phyloP scores from a whole-genome alignment of 2,113 vertebrate genomes.

The Lophura nycthemera region DNA sequence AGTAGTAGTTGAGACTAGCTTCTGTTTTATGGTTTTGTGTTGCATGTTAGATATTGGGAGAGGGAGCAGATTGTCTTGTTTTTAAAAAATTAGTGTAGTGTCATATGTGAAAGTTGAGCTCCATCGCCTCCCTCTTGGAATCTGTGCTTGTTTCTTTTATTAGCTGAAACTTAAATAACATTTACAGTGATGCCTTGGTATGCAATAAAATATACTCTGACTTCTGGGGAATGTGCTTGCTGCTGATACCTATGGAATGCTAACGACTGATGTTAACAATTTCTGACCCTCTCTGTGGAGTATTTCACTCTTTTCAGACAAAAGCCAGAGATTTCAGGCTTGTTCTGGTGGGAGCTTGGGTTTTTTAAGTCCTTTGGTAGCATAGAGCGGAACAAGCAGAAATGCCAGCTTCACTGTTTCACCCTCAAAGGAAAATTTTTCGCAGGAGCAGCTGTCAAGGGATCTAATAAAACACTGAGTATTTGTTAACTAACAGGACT shows the following conservation, averaged over 20 bases:
- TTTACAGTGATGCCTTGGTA: background rate
- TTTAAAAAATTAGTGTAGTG: background rate
- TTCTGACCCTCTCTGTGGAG: background rate
- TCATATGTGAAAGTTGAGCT: conserved; percentile 10
- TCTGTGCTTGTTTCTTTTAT: conserved; percentile 7
- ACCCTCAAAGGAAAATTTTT: conserved; percentile 6
- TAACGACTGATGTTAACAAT: background rate
- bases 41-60: background rate
- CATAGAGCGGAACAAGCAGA: background rate
- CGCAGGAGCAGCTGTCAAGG: conserved; percentile 12
- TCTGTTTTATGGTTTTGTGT: background rate
- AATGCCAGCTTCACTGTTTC: background rate
- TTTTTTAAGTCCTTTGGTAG: background rate
- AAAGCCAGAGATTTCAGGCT: background rate
- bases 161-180: conserved; percentile 26
- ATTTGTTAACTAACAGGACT: conserved; percentile 29
- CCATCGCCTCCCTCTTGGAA: background rate
- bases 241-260: background rate
- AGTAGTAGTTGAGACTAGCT: background rate
- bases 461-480: conserved; percentile 21
- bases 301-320: background rate
- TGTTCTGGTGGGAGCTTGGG: background rate
- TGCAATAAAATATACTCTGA: background rate
- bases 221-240: background rate
- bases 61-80: conserved; percentile 19